These are phyloP conservation scores for Eilema griseolum DNA, from an alignment of 2,888 invertebrate genomes.

Conservation along the genomic window DNA sequence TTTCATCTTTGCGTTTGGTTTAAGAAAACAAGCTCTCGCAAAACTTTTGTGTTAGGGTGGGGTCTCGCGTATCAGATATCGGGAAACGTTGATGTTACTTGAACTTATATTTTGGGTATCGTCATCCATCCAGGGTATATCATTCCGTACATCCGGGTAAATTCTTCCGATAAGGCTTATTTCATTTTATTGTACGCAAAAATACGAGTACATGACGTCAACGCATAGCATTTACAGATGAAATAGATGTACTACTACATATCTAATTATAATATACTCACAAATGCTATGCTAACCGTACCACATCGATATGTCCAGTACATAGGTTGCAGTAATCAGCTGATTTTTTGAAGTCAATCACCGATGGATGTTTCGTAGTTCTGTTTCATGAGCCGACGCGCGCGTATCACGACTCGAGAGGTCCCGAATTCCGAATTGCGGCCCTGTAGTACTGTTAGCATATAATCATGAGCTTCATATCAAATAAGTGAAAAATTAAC, in stretches of 20 bases:
- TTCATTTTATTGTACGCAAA: background rate
- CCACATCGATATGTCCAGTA: too few species aligned
- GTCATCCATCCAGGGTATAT: background rate
- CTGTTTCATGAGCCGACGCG: too few species aligned
- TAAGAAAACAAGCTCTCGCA: conserved; percentile 2
- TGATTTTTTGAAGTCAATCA: too few species aligned
- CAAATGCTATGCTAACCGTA: too few species aligned
- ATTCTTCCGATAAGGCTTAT: background rate
- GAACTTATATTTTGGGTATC: background rate
- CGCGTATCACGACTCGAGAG: too few species aligned
- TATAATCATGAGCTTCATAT: too few species aligned
- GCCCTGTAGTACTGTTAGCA: too few species aligned
- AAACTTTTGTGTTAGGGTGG: background rate
- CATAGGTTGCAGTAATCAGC: too few species aligned
- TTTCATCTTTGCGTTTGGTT: conserved; percentile 15
- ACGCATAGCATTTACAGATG: background rate
- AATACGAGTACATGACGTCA: background rate
- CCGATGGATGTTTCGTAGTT: too few species aligned
- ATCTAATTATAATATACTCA: background rate
- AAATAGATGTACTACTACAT: too few species aligned
- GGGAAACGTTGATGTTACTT: background rate
- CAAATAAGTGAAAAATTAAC: too few species aligned
- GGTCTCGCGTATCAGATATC: conserved; percentile 3
- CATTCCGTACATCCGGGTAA: background rate
- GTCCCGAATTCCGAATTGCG: too few species aligned